Percentiles rank a stretch among this genome's conserved stretches.
Conservation (phyloP, 2,113 vertebrate species). For the rat (Rattus norvegicus) region GRCr8 NC_086019.1:179871501-179872000, state of each 20-base stretch:
- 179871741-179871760: background rate
- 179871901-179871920: background rate
- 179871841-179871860: background rate
- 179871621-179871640: background rate
- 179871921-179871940: background rate
- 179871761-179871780: background rate
- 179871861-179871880: background rate
- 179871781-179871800: background rate
- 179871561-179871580: background rate
- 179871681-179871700: constrained; percentile 29
- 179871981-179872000: constrained; percentile 47
- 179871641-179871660: constrained; percentile 41
- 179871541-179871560: background rate
- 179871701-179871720: constrained; percentile 13
- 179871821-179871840: background rate
- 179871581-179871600: background rate
- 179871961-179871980: constrained; percentile 12
- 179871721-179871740: background rate
- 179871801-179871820: background rate
- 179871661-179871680: background rate
- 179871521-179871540: background rate
- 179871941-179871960: background rate
- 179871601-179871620: constrained; percentile 17
- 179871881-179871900: background rate
- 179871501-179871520: no score